These are phyloP conservation scores for Iphiclides podalirius DNA, from an alignment of 2,888 invertebrate genomes.

Conservation along the genomic window DNA sequence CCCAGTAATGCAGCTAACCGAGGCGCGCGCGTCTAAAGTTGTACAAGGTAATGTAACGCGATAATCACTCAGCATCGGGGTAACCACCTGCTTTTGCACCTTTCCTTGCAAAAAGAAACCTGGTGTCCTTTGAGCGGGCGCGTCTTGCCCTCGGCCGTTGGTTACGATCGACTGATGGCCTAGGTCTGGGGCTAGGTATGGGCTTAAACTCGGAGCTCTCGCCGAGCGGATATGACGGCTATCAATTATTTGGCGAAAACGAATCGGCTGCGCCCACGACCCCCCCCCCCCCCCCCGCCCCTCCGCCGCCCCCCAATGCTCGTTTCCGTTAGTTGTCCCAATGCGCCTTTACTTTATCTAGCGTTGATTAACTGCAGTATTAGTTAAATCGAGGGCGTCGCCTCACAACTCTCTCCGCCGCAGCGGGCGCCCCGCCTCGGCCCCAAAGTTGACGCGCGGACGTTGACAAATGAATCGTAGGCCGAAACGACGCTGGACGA, in stretches of 20 bases:
- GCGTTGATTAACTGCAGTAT: conserved; percentile 15
- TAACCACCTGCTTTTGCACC: no score
- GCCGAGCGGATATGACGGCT: conserved; percentile 20
- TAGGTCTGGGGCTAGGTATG: no score
- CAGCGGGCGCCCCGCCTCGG: neutral
- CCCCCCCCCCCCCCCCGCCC: neutral
- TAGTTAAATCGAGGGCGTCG: conserved; percentile 10
- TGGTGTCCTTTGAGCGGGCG: no score
- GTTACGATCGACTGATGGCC: no score
- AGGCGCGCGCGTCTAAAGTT: no score
- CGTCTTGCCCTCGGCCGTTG: no score
- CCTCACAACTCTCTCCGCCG: conserved; percentile 2
- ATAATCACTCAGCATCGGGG: no score
- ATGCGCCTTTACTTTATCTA: conserved; percentile 10
- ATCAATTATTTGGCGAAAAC: conserved; percentile 21
- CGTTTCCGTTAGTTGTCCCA: conserved; percentile 2
- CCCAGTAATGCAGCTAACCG: no score
- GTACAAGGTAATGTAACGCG: no score
- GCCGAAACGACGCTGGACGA: no score
- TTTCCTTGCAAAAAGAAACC: no score
- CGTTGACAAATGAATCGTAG: conserved; percentile 7
- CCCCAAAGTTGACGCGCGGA: conserved; percentile 3
- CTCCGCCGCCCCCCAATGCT: neutral
- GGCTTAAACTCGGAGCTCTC: no score
- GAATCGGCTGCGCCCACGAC: conserved; percentile 17